phyloP scores from a whole-genome alignment of 2,888 invertebrate species.

The Abrostola triplasia region DNA sequence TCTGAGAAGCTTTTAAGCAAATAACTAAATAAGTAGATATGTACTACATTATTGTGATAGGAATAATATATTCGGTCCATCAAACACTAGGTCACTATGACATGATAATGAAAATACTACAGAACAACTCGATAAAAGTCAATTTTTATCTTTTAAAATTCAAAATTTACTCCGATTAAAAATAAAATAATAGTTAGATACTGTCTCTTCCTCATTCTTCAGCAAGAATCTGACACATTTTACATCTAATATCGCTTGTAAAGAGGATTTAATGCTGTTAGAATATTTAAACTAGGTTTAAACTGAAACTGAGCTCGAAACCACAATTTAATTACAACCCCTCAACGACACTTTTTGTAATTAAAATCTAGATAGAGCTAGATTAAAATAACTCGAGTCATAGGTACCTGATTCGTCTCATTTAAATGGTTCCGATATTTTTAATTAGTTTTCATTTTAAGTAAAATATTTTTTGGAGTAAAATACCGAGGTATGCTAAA shows the following conservation, averaged over 20 bases:
- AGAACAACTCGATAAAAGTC: too few relatives aligned
- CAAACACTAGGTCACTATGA: too few relatives aligned
- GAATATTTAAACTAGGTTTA: constrained; percentile 46
- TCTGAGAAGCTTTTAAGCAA: too few relatives aligned
- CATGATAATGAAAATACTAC: too few relatives aligned
- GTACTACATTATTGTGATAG: too few relatives aligned
- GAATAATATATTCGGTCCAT: too few relatives aligned
- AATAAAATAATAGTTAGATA: background rate
- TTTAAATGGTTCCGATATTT: constrained; percentile 1
- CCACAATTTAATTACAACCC: constrained; percentile 45
- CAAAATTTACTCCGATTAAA: background rate
- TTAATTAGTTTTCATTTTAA: background rate
- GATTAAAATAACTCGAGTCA: constrained; percentile 18
- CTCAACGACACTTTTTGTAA: constrained; percentile 44
- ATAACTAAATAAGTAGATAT: too few relatives aligned
- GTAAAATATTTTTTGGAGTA: background rate
- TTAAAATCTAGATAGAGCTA: constrained; percentile 35
- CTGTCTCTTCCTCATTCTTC: background rate
- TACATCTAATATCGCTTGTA: constrained; percentile 21
- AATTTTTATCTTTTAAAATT: background rate
- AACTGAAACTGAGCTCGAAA: constrained; percentile 41
- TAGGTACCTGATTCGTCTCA: constrained; percentile 1
- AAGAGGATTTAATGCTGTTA: constrained; percentile 36
- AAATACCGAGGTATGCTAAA: background rate
- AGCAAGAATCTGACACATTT: constrained; percentile 12